Evolutionary conservation across 2,113 vertebrate genomes (phyloP).

Genomic region (Coryphaenoides rupestris): DNA sequence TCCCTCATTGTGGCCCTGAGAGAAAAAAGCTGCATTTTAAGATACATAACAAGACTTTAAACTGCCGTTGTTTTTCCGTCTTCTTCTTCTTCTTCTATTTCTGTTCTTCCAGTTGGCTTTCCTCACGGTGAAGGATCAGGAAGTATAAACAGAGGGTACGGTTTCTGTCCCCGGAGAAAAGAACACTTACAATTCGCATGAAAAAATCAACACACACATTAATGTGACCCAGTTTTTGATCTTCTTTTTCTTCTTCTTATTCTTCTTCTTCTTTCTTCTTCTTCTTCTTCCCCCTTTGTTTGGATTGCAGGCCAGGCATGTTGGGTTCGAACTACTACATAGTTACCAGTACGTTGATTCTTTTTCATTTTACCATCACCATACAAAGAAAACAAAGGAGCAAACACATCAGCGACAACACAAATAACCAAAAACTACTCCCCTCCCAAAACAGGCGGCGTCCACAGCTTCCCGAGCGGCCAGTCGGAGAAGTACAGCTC

Average conservation of each 20-base stretch:
- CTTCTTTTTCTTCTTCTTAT: too few relatives aligned
- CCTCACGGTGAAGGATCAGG: constrained; percentile 78
- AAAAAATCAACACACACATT: too few relatives aligned
- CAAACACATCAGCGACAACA: too few relatives aligned
- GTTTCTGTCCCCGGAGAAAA: not conserved
- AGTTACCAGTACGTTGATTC: too few relatives aligned
- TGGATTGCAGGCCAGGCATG: constrained; percentile 71
- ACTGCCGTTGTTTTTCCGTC: constrained; percentile 2
- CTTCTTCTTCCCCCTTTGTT: not conserved
- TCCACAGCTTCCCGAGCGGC: constrained; percentile 78
- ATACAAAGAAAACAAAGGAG: too few relatives aligned
- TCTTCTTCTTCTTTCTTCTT: too few relatives aligned
- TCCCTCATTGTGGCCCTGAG: constrained; percentile 10
- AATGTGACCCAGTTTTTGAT: too few relatives aligned
- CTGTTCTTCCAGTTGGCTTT: constrained; percentile 76
- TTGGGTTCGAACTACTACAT: constrained; percentile 74
- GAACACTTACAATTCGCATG: too few relatives aligned
- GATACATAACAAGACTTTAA: constrained; percentile 18
- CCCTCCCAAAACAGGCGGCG: constrained; percentile 74
- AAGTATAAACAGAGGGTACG: constrained; percentile 83
- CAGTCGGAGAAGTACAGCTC: constrained; percentile 79
- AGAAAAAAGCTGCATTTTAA: not conserved
- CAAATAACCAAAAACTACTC: not conserved
- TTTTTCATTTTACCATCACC: too few relatives aligned
- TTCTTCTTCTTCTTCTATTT: too few relatives aligned